These are phyloP conservation scores for Harpagifer antarcticus DNA, from an alignment of 2,797 vertebrate genomes.

Conservation along the genomic window DNA sequence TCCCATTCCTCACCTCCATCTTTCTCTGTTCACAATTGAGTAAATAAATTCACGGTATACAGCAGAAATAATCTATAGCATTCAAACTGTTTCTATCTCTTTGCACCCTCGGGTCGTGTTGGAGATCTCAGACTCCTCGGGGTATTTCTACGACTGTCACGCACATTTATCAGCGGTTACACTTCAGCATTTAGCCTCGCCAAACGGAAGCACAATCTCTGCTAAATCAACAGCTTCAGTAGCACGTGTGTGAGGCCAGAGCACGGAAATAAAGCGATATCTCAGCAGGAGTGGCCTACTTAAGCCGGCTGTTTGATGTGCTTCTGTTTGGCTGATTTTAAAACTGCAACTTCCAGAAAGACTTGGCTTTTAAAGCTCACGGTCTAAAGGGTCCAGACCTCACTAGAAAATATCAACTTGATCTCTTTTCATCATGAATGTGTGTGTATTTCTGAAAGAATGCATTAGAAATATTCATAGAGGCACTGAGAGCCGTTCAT, in stretches of 20 bases:
- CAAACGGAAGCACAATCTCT: slow-evolving; percentile 59
- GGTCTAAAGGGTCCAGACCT: slow-evolving; percentile 64
- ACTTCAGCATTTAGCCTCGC: slow-evolving; percentile 50
- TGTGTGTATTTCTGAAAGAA: slow-evolving; percentile 63
- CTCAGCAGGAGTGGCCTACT: slow-evolving; percentile 77
- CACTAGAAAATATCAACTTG: slow-evolving; percentile 55
- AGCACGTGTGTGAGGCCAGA: slow-evolving; percentile 47
- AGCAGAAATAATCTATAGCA: slow-evolving; percentile 29
- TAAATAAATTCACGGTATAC: slow-evolving; percentile 1
- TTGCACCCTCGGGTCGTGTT: slow-evolving; percentile 7
- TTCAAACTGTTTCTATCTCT: slow-evolving; percentile 17
- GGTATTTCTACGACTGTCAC: slow-evolving; percentile 20
- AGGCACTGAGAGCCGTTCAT: slow-evolving; percentile 37
- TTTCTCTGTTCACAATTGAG: slow-evolving; percentile 48
- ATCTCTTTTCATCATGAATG: slow-evolving; percentile 51
- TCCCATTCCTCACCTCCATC: slow-evolving; percentile 62
- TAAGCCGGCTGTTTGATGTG: slow-evolving; percentile 56
- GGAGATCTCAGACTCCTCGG: slow-evolving; percentile 20
- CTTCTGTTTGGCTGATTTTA: slow-evolving; percentile 71
- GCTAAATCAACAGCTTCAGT: slow-evolving; percentile 46
- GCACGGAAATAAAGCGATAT: slow-evolving; percentile 63
- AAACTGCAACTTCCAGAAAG: slow-evolving; percentile 49
- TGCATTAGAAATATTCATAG: slow-evolving; percentile 67
- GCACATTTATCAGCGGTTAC: slow-evolving; percentile 38
- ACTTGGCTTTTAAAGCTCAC: slow-evolving; percentile 51